Conservation (phyloP, 2,797 vertebrate species). For the Pseudomugil gertrudae region DNA sequence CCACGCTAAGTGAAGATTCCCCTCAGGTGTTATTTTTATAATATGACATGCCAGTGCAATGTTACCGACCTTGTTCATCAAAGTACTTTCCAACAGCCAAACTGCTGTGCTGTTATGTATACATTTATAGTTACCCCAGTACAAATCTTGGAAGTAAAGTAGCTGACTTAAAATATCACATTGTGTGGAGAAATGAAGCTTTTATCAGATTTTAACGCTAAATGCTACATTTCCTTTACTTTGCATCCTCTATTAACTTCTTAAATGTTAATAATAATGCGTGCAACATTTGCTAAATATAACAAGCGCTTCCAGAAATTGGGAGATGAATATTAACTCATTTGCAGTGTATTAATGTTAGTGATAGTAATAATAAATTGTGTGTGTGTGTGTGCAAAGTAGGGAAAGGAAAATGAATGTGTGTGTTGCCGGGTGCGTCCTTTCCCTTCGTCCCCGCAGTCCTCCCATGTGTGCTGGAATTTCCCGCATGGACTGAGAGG, state of each 20-base stretch:
- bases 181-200: not conserved
- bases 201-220: not conserved
- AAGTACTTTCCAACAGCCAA: not conserved
- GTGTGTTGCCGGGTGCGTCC: conserved; percentile 25
- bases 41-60: not conserved
- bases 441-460: conserved; percentile 35
- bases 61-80: not conserved
- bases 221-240: not conserved
- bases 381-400: not conserved
- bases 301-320: not conserved
- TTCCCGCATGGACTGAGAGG: conserved; percentile 81
- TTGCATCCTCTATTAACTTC: not conserved
- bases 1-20: not conserved
- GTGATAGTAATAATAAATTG: too few species aligned
- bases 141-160: not conserved
- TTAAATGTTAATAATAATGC: not conserved
- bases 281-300: not conserved
- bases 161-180: not conserved
- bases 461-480: conserved; percentile 81
- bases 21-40: not conserved
- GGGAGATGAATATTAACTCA: too few species aligned
- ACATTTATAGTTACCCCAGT: not conserved
- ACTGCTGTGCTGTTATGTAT: not conserved
- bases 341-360: too few species aligned
- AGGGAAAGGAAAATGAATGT: conserved; percentile 33